Percentiles rank a stretch among this genome's conserved stretches.
phyloP scores from a whole-genome alignment of 2,888 invertebrate species.

The Yponomeuta sedellus region DNA sequence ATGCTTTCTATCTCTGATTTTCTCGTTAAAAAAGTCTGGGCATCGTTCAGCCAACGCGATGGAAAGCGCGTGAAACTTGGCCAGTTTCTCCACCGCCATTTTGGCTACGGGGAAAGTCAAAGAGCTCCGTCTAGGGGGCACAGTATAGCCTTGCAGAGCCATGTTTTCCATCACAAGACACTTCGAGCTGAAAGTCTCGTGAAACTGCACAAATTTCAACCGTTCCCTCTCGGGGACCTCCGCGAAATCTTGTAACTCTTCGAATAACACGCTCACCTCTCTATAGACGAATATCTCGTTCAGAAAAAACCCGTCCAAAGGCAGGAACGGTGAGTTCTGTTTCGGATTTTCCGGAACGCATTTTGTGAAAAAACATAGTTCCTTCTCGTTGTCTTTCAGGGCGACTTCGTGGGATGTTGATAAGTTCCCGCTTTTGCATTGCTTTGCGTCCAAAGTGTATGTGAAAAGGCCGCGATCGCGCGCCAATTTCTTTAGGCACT shows the following conservation, averaged over 20 bases:
- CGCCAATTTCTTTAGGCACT: background rate
- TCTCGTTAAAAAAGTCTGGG: background rate
- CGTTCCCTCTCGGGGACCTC: background rate
- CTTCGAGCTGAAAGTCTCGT: background rate
- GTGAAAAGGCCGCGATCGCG: too few relatives aligned
- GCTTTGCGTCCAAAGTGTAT: too few relatives aligned
- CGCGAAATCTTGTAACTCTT: background rate
- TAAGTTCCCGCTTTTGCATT: too few relatives aligned
- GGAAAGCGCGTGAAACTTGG: background rate
- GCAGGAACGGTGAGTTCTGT: background rate
- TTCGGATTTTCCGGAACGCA: too few relatives aligned
- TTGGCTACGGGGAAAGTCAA: background rate
- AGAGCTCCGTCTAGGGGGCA: background rate
- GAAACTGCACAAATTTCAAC: background rate
- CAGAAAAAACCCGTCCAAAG: background rate
- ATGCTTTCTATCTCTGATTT: background rate
- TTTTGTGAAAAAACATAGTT: too few relatives aligned
- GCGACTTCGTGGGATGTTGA: too few relatives aligned
- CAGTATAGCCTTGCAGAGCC: background rate
- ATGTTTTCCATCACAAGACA: background rate
- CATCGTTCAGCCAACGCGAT: background rate
- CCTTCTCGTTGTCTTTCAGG: too few relatives aligned
- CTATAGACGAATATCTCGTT: background rate
- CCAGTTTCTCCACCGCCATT: background rate
- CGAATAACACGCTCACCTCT: background rate